These are phyloP conservation scores for Ancistrus triradiatus DNA, from an alignment of 2,113 vertebrate species.

Conservation along the genomic window DNA sequence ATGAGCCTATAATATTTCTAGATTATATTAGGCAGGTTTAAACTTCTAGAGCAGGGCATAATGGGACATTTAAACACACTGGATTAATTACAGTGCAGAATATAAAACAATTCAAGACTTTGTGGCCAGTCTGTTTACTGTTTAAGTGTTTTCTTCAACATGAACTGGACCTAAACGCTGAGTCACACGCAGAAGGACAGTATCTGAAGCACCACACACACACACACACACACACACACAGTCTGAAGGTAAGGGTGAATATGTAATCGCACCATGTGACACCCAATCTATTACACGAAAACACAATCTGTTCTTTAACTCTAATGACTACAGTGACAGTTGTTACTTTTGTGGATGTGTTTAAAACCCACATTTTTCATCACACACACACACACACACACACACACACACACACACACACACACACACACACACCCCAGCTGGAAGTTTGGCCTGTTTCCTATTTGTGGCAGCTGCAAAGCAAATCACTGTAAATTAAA, in stretches of 20 bases:
- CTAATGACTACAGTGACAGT: background rate
- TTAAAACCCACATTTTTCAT: too few relatives aligned
- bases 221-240: constrained; percentile 14
- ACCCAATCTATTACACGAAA: background rate
- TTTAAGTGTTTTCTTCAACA: too few relatives aligned
- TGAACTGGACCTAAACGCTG: too few relatives aligned
- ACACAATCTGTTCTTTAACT: background rate
- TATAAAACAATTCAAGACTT: too few relatives aligned
- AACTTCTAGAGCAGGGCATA: too few relatives aligned
- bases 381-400: constrained; percentile 14
- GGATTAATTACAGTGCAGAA: too few relatives aligned
- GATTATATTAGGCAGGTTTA: too few relatives aligned
- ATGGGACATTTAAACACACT: too few relatives aligned
- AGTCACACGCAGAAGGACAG: background rate
- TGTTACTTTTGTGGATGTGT: background rate
- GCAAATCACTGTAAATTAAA: constrained; percentile 5
- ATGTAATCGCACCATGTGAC: too few relatives aligned
- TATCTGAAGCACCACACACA: too few relatives aligned
- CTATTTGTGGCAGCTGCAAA: constrained; percentile 8
- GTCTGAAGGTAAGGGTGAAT: background rate
- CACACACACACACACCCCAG: constrained; percentile 22
- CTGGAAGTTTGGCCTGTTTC: constrained; percentile 20
- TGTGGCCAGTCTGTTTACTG: too few relatives aligned
- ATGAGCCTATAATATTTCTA: too few relatives aligned
- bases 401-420: constrained; percentile 22